Percentiles rank a stretch among this genome's conserved stretches.
Evolutionary conservation across 2,888 invertebrate genomes (phyloP).

Genomic region (Watsonalla cultraria): DNA sequence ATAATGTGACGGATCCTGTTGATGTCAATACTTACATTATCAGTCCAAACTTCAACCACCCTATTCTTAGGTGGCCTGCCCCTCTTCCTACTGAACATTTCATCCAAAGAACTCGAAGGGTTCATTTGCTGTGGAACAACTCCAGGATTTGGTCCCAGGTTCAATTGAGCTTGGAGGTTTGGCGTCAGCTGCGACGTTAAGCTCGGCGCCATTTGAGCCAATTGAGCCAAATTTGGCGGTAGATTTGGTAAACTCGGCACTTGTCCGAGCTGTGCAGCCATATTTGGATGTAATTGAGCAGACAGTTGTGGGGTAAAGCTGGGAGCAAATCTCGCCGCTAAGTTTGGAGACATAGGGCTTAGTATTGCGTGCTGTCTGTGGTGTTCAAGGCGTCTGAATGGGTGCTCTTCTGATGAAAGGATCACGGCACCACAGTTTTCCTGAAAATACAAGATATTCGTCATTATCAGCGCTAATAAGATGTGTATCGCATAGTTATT

Average conservation of each 20-base stretch:
- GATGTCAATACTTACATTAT: slow-evolving; percentile 80
- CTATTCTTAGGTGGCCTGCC: slow-evolving; percentile 98
- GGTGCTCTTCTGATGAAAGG: slow-evolving; percentile 85
- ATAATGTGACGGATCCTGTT: not conserved
- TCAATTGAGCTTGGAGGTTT: slow-evolving; percentile 66
- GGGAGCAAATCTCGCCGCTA: slow-evolving; percentile 78
- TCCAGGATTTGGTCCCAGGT: slow-evolving; percentile 56
- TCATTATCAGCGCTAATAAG: too few relatives aligned
- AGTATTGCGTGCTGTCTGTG: slow-evolving; percentile 91
- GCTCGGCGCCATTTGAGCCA: slow-evolving; percentile 71
- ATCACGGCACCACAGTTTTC: slow-evolving; percentile 90
- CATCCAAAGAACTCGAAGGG: slow-evolving; percentile 87
- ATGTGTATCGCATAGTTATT: too few relatives aligned
- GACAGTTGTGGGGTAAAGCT: slow-evolving; percentile 73
- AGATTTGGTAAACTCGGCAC: slow-evolving; percentile 57
- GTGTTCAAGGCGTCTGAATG: slow-evolving; percentile 89
- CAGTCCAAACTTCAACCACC: slow-evolving; percentile 94
- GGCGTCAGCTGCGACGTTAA: slow-evolving; percentile 62
- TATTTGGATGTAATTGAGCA: slow-evolving; percentile 70
- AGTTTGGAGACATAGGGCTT: slow-evolving; percentile 78
- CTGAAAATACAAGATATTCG: slow-evolving; percentile 47
- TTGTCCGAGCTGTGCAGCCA: slow-evolving; percentile 72
- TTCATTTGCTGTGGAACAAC: slow-evolving; percentile 62
- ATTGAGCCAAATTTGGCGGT: slow-evolving; percentile 66
- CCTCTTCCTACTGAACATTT: slow-evolving; percentile 94